These are phyloP conservation scores for Orchesella cincta DNA, from an alignment of 1,140 invertebrate species.

Conservation along the genomic window DNA sequence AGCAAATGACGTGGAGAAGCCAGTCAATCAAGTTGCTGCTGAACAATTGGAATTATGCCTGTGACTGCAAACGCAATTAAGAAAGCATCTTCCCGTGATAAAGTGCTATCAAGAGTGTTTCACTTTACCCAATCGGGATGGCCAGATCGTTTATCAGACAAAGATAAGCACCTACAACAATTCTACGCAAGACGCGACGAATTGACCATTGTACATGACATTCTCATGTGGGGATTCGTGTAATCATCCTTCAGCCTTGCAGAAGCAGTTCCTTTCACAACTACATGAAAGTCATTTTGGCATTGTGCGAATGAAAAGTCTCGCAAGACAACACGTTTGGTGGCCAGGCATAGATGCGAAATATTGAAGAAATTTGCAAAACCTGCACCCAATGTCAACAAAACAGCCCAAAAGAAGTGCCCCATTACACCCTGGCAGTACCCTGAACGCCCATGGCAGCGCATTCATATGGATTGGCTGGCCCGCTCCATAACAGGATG, in stretches of 20 bases:
- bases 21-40: too few relatives aligned
- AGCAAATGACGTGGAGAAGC: neutral
- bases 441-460: constrained; percentile 55
- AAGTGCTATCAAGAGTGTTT: constrained; percentile 23
- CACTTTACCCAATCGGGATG: constrained; percentile 26
- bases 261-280: constrained; percentile 51
- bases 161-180: neutral
- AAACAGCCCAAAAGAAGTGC: constrained; percentile 50
- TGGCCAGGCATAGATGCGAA: constrained; percentile 51
- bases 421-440: constrained; percentile 53
- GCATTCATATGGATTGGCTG: constrained; percentile 59
- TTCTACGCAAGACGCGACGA: constrained; percentile 20
- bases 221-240: constrained; percentile 52
- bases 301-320: constrained; percentile 58
- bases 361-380: constrained; percentile 52
- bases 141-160: neutral
- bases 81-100: neutral
- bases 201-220: constrained; percentile 33
- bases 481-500: constrained; percentile 54
- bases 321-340: constrained; percentile 52
- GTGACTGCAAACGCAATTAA: neutral
- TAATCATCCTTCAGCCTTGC: constrained; percentile 55
- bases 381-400: constrained; percentile 38
- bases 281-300: constrained; percentile 57
- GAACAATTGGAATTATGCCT: neutral